phyloP scores from a whole-genome alignment of 2,113 vertebrate species.

The Strix uralensis region DNA sequence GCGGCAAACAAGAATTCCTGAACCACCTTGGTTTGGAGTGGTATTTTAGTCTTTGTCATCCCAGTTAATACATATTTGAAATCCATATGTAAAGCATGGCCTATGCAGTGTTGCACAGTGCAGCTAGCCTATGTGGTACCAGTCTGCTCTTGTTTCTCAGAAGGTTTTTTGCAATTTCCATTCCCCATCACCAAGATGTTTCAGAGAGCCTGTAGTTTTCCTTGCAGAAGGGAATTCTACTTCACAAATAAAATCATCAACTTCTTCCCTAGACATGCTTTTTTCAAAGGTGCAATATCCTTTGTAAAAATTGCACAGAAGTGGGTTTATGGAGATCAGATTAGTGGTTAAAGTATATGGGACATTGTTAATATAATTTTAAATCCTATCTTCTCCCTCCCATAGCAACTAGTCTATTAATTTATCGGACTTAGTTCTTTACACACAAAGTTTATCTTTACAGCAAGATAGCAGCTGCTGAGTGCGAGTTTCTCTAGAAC shows the following conservation, averaged over 20 bases:
- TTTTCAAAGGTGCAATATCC: not conserved
- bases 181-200: not conserved
- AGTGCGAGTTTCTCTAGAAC: not conserved
- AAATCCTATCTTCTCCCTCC: constrained; percentile 16
- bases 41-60: not conserved
- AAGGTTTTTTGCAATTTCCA: not conserved
- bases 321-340: not conserved
- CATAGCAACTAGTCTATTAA: constrained; percentile 23
- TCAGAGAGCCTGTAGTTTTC: not conserved
- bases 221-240: not conserved
- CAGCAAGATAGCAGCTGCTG: constrained; percentile 1
- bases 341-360: not conserved
- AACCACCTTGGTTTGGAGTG: not conserved
- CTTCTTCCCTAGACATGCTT: not conserved
- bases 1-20: not conserved
- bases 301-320: not conserved
- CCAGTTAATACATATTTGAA: not conserved
- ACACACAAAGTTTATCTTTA: constrained; percentile 18
- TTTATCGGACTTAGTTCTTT: constrained; percentile 30
- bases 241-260: not conserved
- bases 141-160: not conserved
- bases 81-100: accelerated
- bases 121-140: not conserved
- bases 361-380: not conserved
- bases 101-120: not conserved